Evolutionary conservation across 2,888 invertebrate genomes (phyloP), one percentile per base, ranked within the genome.

Genomic region (Leptopilina drosophilae): DNA sequence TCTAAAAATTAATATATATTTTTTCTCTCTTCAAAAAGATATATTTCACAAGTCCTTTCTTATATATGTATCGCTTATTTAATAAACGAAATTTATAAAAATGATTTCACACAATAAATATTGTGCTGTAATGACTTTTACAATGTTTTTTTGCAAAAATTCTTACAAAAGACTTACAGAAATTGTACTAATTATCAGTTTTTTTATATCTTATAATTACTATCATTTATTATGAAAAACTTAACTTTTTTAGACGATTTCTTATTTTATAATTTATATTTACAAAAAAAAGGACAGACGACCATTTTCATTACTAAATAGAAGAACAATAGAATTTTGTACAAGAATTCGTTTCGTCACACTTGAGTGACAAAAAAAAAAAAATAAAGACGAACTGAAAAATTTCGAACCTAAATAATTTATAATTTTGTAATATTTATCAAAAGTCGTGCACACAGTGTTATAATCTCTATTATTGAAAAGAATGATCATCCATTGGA

Each of bases 401-500:
- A 49, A 49, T 11, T 33, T 42, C 42, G 12, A 49, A 49, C 2
- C 49, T 12, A 11, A 49, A 49, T 1, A 9, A 11, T 49, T 49
- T 49, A 49, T 49, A 49, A 49, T 49, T 49, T 12, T 49, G 9
- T 49, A 49, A 11, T 12, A 49, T 49, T 49, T 49, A 49, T 49
- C 12, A 49, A 12, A 20, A 12, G 49, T 12, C 11, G 49, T 33
- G 11, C 11, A 42, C 6, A 42, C n/a, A 20, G 20, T 20, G 20
- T 3, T 42, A 42, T 42, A 42, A 42, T 7, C 42, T 11, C 11
- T 12, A 49, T 80, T 82, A 89, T 77, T 89, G 87, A 83, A 90
- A 90, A 15, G 87, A 79, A 79, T 89, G 88, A 15, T 90, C 90
- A 42, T 89, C 88, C 62, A 77, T 66, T 46, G 89, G 89, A 83